Base-by-base conservation (phyloP, 2,113 vertebrate genomes). In the Hydrochoerus hydrochaeris region DNA sequence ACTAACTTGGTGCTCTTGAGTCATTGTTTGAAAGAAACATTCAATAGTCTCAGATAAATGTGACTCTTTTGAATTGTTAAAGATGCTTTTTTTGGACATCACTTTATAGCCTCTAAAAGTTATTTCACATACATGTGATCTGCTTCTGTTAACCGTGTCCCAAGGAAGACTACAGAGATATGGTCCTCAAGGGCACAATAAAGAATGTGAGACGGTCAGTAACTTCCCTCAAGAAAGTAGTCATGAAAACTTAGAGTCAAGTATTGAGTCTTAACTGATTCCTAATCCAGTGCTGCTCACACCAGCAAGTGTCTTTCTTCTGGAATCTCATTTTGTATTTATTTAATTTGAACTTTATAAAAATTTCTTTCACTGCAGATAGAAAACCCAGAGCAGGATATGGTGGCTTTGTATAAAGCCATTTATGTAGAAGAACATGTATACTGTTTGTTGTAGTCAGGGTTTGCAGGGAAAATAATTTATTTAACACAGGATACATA, bases 61-160 rank as follows among this genome's bases (percentile, higher is more conserved):
- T 69, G 67, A 30, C 32, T 81, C 11, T 19, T 95, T 75, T 77
- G 44, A 95, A 60, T 97, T 94, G 69, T 71, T 94, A 95, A 86
- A 94, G 26, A 7, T 78, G 13, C 58, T 73, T 78, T 78, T 57
- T 88, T 94, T 93, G 22, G 84, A 24, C 28, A 94, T 22, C 0
- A 78, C 7, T 77, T 77, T 60, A 54, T 57, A 88, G 30, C 17
- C 84, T 91, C 84, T 73, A 71, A 93, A 88, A 71, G 65, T 65
- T 38, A 83, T 83, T 52, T 93, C 73, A 35, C 16, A 58, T 60
- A 26, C 22, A 65, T 62, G 38, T 92, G 52, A n/a, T 57, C n/a
- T 62, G 26, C 73, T 78, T 86, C 35, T 67, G 41, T 26, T 57
- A 90, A 30, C 7, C 88, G 3, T 24, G 35, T 95, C 67, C 24